Percentiles rank a stretch among this genome's conserved stretches.
These are phyloP conservation scores for Iphiclides podalirius DNA, from an alignment of 2,888 invertebrate genomes.

Conservation along the genomic window DNA sequence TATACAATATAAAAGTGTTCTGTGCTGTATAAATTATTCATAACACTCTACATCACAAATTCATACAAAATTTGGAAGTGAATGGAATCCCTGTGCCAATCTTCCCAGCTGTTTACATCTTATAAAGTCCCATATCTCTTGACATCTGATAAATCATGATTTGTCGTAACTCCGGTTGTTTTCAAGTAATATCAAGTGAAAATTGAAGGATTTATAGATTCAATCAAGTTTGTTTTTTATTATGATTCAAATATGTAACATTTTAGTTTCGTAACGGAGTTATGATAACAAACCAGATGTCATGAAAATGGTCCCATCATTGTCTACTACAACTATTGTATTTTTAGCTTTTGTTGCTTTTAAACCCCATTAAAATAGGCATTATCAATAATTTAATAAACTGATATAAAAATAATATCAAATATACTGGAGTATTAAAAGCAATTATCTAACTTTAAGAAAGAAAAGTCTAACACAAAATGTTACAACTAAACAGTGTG, in stretches of 20 bases:
- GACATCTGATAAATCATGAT: constrained; percentile 9
- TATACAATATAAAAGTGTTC: too few relatives aligned
- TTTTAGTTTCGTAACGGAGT: not conserved
- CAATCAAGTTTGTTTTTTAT: too few relatives aligned
- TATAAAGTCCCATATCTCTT: not conserved
- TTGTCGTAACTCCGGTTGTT: too few relatives aligned
- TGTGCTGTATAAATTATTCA: too few relatives aligned
- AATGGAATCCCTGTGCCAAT: constrained; percentile 16
- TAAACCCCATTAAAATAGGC: not conserved
- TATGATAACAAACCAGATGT: constrained; percentile 12
- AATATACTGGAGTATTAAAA: constrained; percentile 15
- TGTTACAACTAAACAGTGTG: constrained; percentile 6
- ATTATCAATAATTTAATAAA: constrained; percentile 1
- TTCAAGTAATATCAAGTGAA: too few relatives aligned
- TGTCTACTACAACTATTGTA: not conserved
- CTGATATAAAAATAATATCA: constrained; percentile 23
- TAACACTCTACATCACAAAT: too few relatives aligned
- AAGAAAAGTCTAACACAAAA: constrained; percentile 7
- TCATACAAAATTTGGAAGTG: constrained; percentile 8
- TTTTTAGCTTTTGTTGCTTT: not conserved
- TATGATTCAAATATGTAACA: too few relatives aligned
- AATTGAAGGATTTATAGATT: too few relatives aligned
- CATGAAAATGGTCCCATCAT: constrained; percentile 18
- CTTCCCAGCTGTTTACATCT: not conserved
- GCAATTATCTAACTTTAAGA: not conserved